phyloP scores from a whole-genome alignment of 2,113 vertebrate species.

The Cebus imitator region DNA sequence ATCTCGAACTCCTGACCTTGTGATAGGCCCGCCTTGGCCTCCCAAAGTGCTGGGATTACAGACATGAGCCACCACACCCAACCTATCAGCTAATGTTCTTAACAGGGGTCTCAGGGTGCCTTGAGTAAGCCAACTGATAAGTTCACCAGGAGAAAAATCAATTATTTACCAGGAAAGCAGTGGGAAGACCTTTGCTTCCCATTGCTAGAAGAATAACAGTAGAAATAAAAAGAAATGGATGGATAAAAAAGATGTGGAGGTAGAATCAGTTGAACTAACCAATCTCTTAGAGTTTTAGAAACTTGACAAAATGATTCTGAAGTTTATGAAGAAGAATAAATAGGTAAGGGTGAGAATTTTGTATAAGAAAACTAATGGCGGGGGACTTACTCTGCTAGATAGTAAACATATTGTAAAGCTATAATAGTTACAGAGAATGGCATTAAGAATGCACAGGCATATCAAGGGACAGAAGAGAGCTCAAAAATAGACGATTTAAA shows the following conservation, averaged over 20 bases:
- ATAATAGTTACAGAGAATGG: neutral
- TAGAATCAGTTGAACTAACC: neutral
- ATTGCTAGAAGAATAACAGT: neutral
- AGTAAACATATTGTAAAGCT: neutral
- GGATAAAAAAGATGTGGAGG: neutral
- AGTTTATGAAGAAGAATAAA: neutral
- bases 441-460: neutral
- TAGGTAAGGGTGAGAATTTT: neutral
- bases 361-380: neutral
- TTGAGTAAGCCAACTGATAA: neutral
- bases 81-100: neutral
- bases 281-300: neutral
- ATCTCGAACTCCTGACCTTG: too few relatives aligned
- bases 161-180: neutral
- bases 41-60: too few relatives aligned
- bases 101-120: rapidly evolving
- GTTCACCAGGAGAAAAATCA: neutral
- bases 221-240: rapidly evolving
- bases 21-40: too few relatives aligned
- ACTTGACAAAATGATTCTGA: neutral
- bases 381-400: too few relatives aligned
- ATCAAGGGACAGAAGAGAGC: neutral
- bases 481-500: neutral
- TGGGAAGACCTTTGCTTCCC: neutral
- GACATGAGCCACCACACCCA: too few relatives aligned